Percentiles rank a stretch among this genome's conserved stretches.
phyloP scores from a whole-genome alignment of 53 echinoderm and acorn worm species.

The Crossaster papposus region DNA sequence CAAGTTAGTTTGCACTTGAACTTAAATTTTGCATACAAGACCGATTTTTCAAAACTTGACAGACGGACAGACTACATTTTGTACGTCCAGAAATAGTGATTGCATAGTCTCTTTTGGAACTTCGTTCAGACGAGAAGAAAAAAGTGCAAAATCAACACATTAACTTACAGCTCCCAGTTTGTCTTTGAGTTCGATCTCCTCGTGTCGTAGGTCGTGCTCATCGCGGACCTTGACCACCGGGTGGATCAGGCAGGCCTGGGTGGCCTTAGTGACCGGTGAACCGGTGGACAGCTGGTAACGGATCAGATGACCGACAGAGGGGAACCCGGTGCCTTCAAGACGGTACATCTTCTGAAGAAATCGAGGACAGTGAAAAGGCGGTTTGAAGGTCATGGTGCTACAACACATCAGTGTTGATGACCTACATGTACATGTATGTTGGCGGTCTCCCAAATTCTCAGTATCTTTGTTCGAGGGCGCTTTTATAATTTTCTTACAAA shows the following conservation, averaged over 20 bases:
- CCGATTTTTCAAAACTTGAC: no score
- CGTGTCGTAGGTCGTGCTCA: constrained; percentile 89
- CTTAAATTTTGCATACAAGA: no score
- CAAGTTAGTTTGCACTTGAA: no score
- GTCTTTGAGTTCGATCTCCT: constrained; percentile 83
- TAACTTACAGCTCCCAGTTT: constrained; percentile 83
- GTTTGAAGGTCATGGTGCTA: neutral
- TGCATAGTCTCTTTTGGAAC: no score
- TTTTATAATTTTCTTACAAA: no score
- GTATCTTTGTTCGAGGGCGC: no score
- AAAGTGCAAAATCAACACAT: neutral
- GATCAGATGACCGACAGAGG: constrained; percentile 74
- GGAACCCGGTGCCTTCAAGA: constrained; percentile 79
- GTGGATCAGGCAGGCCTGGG: constrained; percentile 69
- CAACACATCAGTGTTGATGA: no score
- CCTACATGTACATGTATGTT: no score
- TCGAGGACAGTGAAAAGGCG: neutral
- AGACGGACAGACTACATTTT: no score
- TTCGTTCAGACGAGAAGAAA: no score
- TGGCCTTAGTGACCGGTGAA: constrained; percentile 78
- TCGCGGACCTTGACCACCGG: constrained; percentile 76
- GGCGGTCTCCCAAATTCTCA: no score
- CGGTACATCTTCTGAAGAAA: constrained; percentile 66
- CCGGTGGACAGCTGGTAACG: constrained; percentile 69
- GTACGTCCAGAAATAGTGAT: no score